Evolutionary conservation across 2,888 invertebrate species (phyloP), one percentile per base, ranked within the genome.

Genomic region (Drosophila lutescens): DNA sequence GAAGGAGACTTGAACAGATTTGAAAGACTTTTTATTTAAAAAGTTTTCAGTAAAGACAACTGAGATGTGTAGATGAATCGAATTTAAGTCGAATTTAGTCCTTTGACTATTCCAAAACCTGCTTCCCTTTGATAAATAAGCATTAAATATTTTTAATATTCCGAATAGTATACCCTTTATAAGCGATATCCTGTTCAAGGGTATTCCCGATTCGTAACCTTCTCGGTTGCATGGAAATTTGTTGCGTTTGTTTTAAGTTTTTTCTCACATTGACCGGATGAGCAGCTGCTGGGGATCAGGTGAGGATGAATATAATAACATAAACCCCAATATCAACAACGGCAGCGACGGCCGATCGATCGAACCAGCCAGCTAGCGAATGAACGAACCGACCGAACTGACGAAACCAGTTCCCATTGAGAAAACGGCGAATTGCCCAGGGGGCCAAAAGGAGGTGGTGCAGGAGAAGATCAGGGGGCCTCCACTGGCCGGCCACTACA

Each of bases 371-470:
- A 34, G 40, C 59, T 15, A 57, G 53, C 57, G 34, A 38, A 57
- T 38, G 30, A 63, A 62, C 58, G 40, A 58, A 26, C 26, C 20
- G 20, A n/a, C 20, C 50, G 13, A 59, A 84, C 83, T 86, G 86
- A 87, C 77, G 82, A 90, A 90, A 90, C 90, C 90, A 84, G 90
- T 91, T 91, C 86, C 89, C 91, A 90, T 90, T 91, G 87, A 91
- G 91, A 85, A 90, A 90, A 89, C 79, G 76, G 78, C 80, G 69
- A 86, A 83, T 82, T 79, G 79, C 80, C 86, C 85, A 81, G 74
- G 74, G 61, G 56, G 69, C 63, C 49, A 13, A 49, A 47, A 44
- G 62, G 54, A 57, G 58, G 58, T 68, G 59, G 51, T 30, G 51
- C 36, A 47, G 49, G 26, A 20, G 47, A 50, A 12, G 46, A 59